phyloP scores from a whole-genome alignment of 2,113 vertebrate genomes.

The Dasyprocta punctata region DNA sequence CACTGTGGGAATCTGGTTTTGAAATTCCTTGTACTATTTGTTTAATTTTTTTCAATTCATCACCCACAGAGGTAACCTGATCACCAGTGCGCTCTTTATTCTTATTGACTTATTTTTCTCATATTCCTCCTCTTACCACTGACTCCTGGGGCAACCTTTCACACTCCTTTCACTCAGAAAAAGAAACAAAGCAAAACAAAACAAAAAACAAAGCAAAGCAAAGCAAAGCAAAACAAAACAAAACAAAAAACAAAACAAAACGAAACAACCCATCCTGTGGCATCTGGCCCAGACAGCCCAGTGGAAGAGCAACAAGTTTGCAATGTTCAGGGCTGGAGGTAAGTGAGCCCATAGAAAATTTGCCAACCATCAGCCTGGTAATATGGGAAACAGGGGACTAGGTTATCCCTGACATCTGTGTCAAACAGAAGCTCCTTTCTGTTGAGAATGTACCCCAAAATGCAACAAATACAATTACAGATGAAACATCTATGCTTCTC shows the following conservation, averaged over 20 bases:
- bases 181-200: background rate
- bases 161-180: background rate
- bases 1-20: background rate
- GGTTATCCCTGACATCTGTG: background rate
- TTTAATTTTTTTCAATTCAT: slow-evolving; percentile 3
- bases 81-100: background rate
- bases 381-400: background rate
- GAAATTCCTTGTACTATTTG: background rate
- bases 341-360: background rate
- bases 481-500: background rate
- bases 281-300: background rate
- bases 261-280: background rate
- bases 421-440: background rate
- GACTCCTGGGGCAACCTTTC: background rate
- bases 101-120: background rate
- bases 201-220: no score
- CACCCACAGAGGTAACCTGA: background rate
- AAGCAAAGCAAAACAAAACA: background rate
- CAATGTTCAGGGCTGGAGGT: background rate
- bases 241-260: background rate
- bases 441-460: background rate
- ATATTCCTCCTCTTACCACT: background rate
- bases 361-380: background rate
- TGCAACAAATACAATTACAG: background rate
- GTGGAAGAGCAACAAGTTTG: background rate